phyloP scores from a whole-genome alignment of 1,140 invertebrate species.

The Magallana ariakensis region DNA sequence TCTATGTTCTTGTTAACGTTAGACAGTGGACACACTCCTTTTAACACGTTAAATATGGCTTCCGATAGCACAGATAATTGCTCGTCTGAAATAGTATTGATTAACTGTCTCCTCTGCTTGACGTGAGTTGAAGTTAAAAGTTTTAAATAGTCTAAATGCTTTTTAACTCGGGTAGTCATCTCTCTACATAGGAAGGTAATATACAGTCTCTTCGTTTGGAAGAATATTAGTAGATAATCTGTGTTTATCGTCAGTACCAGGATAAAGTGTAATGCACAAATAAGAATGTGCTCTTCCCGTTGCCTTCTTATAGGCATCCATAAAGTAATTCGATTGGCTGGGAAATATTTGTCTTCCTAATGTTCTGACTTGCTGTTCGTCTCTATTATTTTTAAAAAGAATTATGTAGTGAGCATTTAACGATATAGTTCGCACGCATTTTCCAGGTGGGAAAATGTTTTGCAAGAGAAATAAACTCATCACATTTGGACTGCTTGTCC shows the following conservation, averaged over 20 bases:
- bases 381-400: no score
- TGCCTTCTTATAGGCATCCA: slow-evolving; percentile 41
- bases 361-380: no score
- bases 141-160: not conserved
- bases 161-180: not conserved
- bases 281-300: slow-evolving; percentile 14
- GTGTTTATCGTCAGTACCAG: not conserved
- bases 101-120: not conserved
- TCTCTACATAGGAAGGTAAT: slow-evolving; percentile 12
- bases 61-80: not conserved
- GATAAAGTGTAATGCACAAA: slow-evolving; percentile 6
- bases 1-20: not conserved
- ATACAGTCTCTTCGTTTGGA: no score
- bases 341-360: no score
- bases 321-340: no score
- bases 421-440: slow-evolving; percentile 12
- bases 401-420: slow-evolving; percentile 34
- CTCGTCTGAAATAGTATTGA: not conserved
- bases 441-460: slow-evolving; percentile 47
- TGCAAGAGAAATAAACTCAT: slow-evolving; percentile 52
- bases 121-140: not conserved
- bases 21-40: no score
- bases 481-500: slow-evolving; percentile 1
- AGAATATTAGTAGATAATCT: slow-evolving; percentile 19
- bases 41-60: no score